Evolutionary conservation across 2,888 invertebrate genomes (phyloP), one percentile per base, ranked within the genome.

Genomic region (Melieria crassipennis): DNA sequence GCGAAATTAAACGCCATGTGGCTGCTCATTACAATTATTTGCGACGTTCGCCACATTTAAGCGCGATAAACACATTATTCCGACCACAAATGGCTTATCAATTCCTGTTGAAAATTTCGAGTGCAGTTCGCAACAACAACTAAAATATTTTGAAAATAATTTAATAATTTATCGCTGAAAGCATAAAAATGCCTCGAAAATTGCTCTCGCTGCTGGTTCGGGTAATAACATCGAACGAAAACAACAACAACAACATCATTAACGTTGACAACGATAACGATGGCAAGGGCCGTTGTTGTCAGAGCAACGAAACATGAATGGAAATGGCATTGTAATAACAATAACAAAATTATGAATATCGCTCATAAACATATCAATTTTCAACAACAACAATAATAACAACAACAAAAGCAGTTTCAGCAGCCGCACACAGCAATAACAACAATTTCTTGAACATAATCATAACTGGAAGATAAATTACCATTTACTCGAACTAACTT

Each of bases 301-400:
- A 30, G 30, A 30, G 30, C 30, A 30, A 30, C 30, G 30, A 30
- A 30, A 30, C 30, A 30, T 30, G 30, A 30, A 30, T 30, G 30
- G 30, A 30, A 30, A 30, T 30, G 30, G 46, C 13, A 50, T 50
- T 63, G 52, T 6, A 48, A 52, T 11, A 64, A 64, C 65, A 65
- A 65, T 46, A 65, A 43, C 50, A 45, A 61, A 45, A 64, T 60
- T 60, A 65, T 70, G 52, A 52, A 60, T 43, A 65, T 30, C 11
- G 46, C 47, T 65, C 58, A 45, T 65, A 70, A 70, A 70, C 46
- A 60, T 45, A 70, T 60, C 50, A 57, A 58, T 65, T 57, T 55
- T 11, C 56, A 16, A 63, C 48, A 45, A 10, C 60, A 10, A 60
- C 50, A 4, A 58, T 42, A 47, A 46, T 3, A 57, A 42, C 61